These are phyloP conservation scores for Dendrocincla tyrannina DNA, from an alignment of 2,797 vertebrate genomes.

Conservation along the genomic window DNA sequence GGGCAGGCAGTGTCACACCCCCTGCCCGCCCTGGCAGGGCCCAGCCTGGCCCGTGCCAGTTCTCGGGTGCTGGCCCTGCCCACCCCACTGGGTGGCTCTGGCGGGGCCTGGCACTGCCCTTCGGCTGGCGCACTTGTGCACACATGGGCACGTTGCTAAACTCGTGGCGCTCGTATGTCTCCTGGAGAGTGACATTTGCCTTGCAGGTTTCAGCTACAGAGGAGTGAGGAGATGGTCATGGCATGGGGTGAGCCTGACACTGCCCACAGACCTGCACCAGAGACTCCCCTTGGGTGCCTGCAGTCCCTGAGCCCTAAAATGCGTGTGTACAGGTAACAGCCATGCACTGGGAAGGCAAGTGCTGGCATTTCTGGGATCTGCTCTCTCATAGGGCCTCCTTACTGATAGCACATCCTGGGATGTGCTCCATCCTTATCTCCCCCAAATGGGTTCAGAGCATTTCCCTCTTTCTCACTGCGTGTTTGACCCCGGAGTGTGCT, in stretches of 20 bases:
- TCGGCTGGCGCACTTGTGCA: accelerated
- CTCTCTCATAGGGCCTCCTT: background rate
- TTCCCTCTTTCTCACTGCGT: background rate
- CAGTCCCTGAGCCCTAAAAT: background rate
- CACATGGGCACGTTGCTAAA: background rate
- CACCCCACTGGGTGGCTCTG: accelerated
- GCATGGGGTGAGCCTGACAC: accelerated
- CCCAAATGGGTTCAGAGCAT: accelerated
- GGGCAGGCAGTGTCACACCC: background rate
- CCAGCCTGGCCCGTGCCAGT: background rate
- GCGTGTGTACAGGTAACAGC: background rate
- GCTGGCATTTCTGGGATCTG: accelerated
- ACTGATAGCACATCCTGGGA: background rate
- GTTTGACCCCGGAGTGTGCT: background rate
- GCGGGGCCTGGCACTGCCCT: background rate
- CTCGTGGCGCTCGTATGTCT: accelerated
- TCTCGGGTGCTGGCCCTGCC: accelerated
- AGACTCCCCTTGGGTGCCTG: background rate
- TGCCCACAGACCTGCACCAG: background rate
- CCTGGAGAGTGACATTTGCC: background rate
- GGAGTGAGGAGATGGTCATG: accelerated
- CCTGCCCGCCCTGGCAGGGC: background rate
- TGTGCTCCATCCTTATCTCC: background rate
- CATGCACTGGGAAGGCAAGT: background rate
- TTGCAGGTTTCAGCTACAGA: background rate